Evolutionary conservation across 2,888 invertebrate species (phyloP), one percentile per base, ranked within the genome.

Genomic region (Ophion obscuratus): DNA sequence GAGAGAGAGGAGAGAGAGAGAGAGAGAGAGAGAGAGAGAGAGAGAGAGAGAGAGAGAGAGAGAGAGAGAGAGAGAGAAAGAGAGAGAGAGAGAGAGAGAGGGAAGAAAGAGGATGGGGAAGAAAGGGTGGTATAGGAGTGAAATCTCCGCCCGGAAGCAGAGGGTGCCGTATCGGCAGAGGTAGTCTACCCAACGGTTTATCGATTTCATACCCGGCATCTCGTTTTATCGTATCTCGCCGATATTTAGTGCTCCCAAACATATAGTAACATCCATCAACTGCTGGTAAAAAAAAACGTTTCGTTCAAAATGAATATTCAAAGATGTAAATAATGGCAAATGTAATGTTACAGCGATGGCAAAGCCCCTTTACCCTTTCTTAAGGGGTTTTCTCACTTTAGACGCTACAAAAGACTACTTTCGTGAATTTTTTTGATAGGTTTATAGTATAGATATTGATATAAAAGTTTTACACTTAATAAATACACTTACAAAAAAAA

Each of bases 171-270:
- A 87, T 87, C 85, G 87, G 86, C 75, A 68, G 67, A 36, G 61
- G 71, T 70, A 83, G 74, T 84, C 80, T 75, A 78, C 86, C 68
- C 87, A 89, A 88, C 87, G 87, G 87, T 88, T 90, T 90, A 90
- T 90, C 89, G 90, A 90, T 90, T 89, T 84, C 47, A 59, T 78
- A 85, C 81, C 62, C 53, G 77, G 20, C 82, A 78, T 82, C 80
- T 76, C 80, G 31, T 64, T 77, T 71, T 76, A 84, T 78, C 80
- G 84, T 85, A 79, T 79, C 75, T 36, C 62, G 80, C 82, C 80
- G 78, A 82, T 77, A 77, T 83, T 68, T 61, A 78, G 24, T 20
- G 59, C 24, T 62, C 64, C 20, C 66, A 31, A 17, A 66, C n/a
- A 61, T 57, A 44, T 40, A 59, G 17, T 57, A 36, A 70, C 47